Conservation (phyloP, 2,888 invertebrate genomes). For the Rhagonycha lutea region DNA sequence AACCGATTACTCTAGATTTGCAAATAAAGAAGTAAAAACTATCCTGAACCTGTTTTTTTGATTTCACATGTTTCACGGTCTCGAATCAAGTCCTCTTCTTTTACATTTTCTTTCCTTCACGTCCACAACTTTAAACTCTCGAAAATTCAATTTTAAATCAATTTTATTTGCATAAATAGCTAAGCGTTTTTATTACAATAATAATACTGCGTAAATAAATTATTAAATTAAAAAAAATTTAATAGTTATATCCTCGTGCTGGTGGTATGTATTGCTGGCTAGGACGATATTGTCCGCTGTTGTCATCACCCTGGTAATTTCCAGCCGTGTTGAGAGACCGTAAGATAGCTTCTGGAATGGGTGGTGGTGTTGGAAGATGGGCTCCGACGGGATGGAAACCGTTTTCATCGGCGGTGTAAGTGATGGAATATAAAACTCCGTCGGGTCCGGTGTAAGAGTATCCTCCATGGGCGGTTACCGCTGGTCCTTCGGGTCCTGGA, state of each 20-base stretch:
- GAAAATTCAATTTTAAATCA: background rate
- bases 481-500: constrained; percentile 35
- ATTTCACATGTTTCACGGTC: too few relatives aligned
- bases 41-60: too few relatives aligned
- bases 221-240: background rate
- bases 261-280: constrained; percentile 16
- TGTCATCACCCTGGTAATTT: constrained; percentile 25
- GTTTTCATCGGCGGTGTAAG: constrained; percentile 63
- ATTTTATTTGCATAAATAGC: background rate
- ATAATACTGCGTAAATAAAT: background rate
- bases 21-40: too few relatives aligned
- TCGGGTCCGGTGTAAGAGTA: constrained; percentile 65
- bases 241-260: constrained; percentile 11
- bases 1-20: too few relatives aligned
- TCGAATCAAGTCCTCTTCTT: too few relatives aligned
- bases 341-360: constrained; percentile 63
- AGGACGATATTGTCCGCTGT: constrained; percentile 43
- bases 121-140: too few relatives aligned
- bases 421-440: constrained; percentile 60
- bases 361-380: constrained; percentile 63
- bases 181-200: background rate
- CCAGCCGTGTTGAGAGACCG: constrained; percentile 37
- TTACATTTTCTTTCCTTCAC: too few relatives aligned
- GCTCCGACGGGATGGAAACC: constrained; percentile 62
- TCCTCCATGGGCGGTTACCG: constrained; percentile 56